Percentiles rank a stretch among this genome's conserved stretches.
Evolutionary conservation across 2,797 vertebrate genomes (phyloP).

Genomic region (Vespertilio murinus): DNA sequence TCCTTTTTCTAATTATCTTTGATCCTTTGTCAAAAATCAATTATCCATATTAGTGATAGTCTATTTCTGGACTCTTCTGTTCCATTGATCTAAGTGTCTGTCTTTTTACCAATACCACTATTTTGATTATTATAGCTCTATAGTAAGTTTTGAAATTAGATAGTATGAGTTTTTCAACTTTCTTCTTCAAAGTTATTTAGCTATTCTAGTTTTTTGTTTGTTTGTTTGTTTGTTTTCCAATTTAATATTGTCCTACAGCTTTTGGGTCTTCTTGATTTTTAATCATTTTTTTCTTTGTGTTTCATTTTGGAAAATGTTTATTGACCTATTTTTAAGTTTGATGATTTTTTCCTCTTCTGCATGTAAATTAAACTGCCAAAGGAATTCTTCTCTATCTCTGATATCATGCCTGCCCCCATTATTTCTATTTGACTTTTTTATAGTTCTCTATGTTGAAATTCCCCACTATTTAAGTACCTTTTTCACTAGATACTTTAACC

Average conservation of each 20-base stretch:
- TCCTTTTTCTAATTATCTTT: neutral
- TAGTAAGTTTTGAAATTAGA: neutral
- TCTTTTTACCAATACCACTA: neutral
- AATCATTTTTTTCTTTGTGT: neutral
- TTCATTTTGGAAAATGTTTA: constrained; percentile 41
- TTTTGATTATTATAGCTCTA: neutral
- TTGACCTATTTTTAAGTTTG: neutral
- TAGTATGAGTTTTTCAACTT: neutral
- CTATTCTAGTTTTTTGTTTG: neutral
- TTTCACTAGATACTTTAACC: neutral
- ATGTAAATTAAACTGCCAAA: constrained; percentile 7
- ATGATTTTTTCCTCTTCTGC: neutral
- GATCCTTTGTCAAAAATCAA: neutral
- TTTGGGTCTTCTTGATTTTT: neutral
- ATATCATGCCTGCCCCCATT: neutral
- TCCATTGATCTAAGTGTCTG: neutral
- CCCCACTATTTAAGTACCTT: neutral
- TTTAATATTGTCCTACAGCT: neutral
- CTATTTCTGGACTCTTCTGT: neutral
- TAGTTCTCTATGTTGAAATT: neutral
- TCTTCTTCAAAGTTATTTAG: constrained; percentile 31
- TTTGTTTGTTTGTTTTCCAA: neutral
- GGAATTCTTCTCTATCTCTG: neutral
- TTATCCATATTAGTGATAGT: neutral
- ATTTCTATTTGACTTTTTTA: constrained; percentile 6